phyloP scores from a whole-genome alignment of 2,113 vertebrate genomes.

The Siniperca knerii region DNA sequence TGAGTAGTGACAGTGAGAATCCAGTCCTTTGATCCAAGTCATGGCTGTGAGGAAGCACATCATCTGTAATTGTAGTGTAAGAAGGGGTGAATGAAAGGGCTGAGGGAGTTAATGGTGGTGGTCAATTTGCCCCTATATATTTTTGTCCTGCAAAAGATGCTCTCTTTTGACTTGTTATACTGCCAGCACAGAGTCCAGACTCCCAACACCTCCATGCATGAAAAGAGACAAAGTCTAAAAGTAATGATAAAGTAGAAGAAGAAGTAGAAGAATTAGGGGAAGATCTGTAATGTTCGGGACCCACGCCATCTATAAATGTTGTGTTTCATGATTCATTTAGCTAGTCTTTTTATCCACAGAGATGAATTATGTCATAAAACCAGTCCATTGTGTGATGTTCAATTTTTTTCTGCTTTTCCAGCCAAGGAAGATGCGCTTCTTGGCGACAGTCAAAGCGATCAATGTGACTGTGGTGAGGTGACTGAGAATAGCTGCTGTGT shows the following conservation, averaged over 20 bases:
- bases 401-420: not conserved
- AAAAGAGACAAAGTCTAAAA: not conserved
- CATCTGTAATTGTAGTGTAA: not conserved
- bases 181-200: not conserved
- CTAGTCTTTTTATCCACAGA: not conserved
- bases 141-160: not conserved
- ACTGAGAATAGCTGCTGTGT: constrained; percentile 3
- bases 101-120: not conserved
- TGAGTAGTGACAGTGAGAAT: not conserved
- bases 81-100: not conserved
- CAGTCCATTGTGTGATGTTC: not conserved
- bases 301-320: not conserved
- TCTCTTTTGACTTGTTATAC: not conserved
- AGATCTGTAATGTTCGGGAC: not conserved
- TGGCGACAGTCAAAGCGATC: constrained; percentile 6
- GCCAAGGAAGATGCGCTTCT: not conserved
- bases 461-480: not conserved
- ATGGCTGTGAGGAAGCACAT: constrained; percentile 6
- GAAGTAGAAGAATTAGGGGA: not conserved
- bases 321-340: not conserved
- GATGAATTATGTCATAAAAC: constrained; percentile 8
- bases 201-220: not conserved
- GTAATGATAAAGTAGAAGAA: not conserved
- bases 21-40: constrained; percentile 8
- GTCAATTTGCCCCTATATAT: not conserved